phyloP scores from a whole-genome alignment of 2,797 vertebrate species.

The Paramormyrops hopkinsi region DNA sequence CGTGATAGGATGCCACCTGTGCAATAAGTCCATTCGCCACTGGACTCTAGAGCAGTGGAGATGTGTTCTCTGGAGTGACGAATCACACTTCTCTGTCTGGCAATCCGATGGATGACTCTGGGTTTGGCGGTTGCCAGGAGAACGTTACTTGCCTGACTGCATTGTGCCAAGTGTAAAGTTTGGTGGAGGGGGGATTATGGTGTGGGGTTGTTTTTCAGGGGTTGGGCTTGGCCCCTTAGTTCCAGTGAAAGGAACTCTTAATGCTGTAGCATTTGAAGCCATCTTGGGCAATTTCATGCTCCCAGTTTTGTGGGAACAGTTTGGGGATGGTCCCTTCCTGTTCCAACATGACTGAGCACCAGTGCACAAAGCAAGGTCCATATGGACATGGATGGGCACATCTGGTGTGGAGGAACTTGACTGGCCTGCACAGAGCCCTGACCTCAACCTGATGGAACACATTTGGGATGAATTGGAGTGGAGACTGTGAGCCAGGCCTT shows the following conservation, averaged over 20 bases:
- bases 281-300: not conserved
- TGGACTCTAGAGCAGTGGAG: too few relatives aligned
- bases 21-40: too few relatives aligned
- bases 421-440: too few relatives aligned
- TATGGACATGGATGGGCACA: too few relatives aligned
- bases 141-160: not conserved
- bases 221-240: not conserved
- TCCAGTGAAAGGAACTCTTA: not conserved
- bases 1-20: too few relatives aligned
- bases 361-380: too few relatives aligned
- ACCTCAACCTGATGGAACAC: too few relatives aligned
- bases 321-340: not conserved
- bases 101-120: not conserved
- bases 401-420: too few relatives aligned
- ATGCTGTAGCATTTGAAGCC: not conserved
- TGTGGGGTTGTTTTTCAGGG: not conserved
- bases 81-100: too few relatives aligned
- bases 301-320: not conserved
- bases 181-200: not conserved
- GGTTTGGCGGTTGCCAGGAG: not conserved
- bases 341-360: too few relatives aligned
- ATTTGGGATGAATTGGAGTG: not conserved
- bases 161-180: not conserved
- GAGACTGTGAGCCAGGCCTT: not conserved
- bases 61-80: too few relatives aligned